These are phyloP conservation scores for Siniperca undulata DNA, from an alignment of 2,797 vertebrate species.

Conservation along the genomic window DNA sequence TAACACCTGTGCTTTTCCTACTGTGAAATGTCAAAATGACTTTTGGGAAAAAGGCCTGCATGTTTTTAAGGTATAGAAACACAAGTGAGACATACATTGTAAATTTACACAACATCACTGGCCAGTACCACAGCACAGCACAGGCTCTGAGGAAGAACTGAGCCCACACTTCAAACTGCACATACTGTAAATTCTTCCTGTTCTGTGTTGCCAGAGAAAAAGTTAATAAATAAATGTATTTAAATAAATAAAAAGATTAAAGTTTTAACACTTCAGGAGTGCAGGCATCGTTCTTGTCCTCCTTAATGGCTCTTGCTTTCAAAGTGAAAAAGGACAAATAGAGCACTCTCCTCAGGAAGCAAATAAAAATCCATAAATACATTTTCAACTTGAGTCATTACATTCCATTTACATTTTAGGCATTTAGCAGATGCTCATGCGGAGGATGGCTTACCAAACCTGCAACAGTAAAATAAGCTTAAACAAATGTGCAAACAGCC, in stretches of 20 bases:
- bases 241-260: constrained; percentile 30
- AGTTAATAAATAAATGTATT: neutral
- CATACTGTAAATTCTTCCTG: neutral
- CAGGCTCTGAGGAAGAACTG: neutral
- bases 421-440: constrained; percentile 23
- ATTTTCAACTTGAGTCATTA: constrained; percentile 36
- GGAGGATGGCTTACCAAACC: neutral
- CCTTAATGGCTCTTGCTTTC: constrained; percentile 47
- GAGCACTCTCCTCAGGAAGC: constrained; percentile 31
- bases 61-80: neutral
- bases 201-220: neutral
- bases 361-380: constrained; percentile 39
- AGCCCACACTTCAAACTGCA: constrained; percentile 1
- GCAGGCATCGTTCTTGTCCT: neutral
- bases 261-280: constrained; percentile 27
- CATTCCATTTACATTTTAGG: constrained; percentile 28
- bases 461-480: constrained; percentile 17
- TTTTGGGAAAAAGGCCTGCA: neutral
- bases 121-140: neutral
- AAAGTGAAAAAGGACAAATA: constrained; percentile 27
- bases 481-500: constrained; percentile 21
- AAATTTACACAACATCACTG: neutral
- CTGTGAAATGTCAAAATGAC: no score
- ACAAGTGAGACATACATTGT: neutral
- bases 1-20: no score